A percentile compares a stretch with the other conserved stretches of the same genome.
Evolutionary conservation across 2,888 invertebrate genomes (phyloP).

Genomic region (Monoplex corrugatus): DNA sequence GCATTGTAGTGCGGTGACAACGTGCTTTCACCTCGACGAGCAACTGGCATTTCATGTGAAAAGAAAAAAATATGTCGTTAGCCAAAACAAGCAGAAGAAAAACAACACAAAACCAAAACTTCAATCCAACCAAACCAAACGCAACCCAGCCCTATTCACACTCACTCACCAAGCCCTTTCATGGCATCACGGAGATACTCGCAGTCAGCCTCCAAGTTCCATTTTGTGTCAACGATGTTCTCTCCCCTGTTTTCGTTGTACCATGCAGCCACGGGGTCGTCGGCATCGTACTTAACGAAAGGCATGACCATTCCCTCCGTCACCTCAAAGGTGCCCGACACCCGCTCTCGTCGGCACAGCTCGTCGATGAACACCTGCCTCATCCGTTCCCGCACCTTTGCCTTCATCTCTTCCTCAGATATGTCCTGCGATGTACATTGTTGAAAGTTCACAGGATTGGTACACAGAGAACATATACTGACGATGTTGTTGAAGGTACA

Average conservation of each 20-base stretch:
- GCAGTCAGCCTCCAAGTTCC: constrained; percentile 74
- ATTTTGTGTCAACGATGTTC: constrained; percentile 63
- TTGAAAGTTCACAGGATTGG: no score
- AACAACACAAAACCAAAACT: no score
- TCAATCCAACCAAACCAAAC: no score
- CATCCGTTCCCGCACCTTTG: constrained; percentile 66
- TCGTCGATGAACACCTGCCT: constrained; percentile 71
- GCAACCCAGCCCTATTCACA: no score
- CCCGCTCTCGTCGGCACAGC: constrained; percentile 69
- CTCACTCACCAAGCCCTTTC: constrained; percentile 76
- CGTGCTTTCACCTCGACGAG: no score
- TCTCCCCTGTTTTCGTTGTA: constrained; percentile 57
- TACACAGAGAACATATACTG: no score
- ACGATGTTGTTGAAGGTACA: no score
- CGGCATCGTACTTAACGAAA: constrained; percentile 63
- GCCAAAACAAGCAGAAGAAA: no score
- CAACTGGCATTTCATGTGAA: no score
- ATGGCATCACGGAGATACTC: constrained; percentile 74
- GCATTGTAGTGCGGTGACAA: no score
- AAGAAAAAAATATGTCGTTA: no score
- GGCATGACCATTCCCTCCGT: constrained; percentile 74
- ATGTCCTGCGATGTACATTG: constrained; percentile 36
- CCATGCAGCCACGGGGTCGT: constrained; percentile 70
- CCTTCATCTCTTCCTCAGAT: constrained; percentile 54
- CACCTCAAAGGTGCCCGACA: constrained; percentile 77